These are phyloP conservation scores for Ephestia elutella DNA, from an alignment of 1,140 invertebrate species.

Conservation along the genomic window DNA sequence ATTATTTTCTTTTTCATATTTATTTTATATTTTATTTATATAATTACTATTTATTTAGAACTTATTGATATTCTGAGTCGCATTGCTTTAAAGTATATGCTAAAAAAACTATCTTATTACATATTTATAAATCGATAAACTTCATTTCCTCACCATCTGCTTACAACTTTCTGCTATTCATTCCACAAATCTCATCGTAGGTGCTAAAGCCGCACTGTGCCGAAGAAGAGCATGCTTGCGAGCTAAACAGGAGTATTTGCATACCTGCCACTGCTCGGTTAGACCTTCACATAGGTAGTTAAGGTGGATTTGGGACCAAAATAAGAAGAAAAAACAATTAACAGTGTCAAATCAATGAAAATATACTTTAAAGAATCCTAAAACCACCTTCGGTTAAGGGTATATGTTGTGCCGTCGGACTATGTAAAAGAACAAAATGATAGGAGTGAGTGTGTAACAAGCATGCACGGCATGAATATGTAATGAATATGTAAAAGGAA, in stretches of 20 bases:
- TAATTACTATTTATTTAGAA: neutral
- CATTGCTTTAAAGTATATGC: no score
- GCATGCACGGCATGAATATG: no score
- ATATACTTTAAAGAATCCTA: neutral
- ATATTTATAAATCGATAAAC: no score
- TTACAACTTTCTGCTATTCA: neutral
- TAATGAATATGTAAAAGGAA: neutral
- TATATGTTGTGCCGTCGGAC: neutral
- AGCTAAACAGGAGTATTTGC: constrained; percentile 50
- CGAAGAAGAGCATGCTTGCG: constrained; percentile 67
- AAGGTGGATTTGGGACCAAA: neutral
- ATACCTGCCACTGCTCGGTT: constrained; percentile 64
- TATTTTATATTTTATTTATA: no score
- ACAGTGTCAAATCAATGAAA: neutral
- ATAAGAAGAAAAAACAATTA: no score
- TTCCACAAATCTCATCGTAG: constrained; percentile 18
- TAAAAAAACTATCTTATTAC: no score
- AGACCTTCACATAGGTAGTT: constrained; percentile 27
- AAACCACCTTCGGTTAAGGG: neutral
- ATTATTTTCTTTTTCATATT: no score
- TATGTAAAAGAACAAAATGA: neutral
- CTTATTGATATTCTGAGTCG: no score
- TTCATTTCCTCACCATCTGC: no score
- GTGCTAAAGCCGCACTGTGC: constrained; percentile 36
- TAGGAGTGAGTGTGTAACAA: no score